A percentile compares a stretch with the other conserved stretches of the same genome.
These are phyloP conservation scores for Pseudochaenichthys georgianus DNA, from an alignment of 2,797 vertebrate species.

Conservation along the genomic window DNA sequence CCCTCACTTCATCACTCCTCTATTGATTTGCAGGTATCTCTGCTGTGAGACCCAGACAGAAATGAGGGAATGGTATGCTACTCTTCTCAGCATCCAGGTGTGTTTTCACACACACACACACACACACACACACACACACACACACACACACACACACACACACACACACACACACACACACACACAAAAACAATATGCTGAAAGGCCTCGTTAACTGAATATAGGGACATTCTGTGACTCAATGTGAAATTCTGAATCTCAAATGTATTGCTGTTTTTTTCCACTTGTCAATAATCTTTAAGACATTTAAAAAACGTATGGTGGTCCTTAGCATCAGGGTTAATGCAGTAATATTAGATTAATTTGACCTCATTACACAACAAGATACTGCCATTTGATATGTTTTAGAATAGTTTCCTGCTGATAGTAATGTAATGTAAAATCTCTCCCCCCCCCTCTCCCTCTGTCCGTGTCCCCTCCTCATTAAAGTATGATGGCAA, in stretches of 20 bases:
- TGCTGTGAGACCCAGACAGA: conserved; percentile 93
- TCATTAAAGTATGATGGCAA: conserved; percentile 82
- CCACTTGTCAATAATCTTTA: neutral
- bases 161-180: conserved; percentile 9
- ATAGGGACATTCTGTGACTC: neutral
- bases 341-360: neutral
- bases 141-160: neutral
- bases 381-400: neutral
- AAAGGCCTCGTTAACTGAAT: neutral
- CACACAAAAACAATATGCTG: neutral
- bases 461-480: neutral
- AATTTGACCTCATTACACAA: neutral
- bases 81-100: conserved; percentile 93
- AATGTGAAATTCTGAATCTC: neutral
- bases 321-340: neutral
- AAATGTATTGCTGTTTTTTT: neutral
- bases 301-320: conserved; percentile 1
- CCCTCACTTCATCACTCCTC: conserved; percentile 30
- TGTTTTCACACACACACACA: conserved; percentile 4
- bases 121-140: conserved; percentile 17
- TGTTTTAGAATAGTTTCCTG: neutral
- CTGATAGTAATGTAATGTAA: neutral
- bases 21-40: conserved; percentile 88
- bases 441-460: conserved; percentile 8
- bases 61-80: conserved; percentile 94